These are phyloP conservation scores for Galerucella nymphaeae DNA, from an alignment of 2,888 invertebrate genomes.

Conservation along the genomic window DNA sequence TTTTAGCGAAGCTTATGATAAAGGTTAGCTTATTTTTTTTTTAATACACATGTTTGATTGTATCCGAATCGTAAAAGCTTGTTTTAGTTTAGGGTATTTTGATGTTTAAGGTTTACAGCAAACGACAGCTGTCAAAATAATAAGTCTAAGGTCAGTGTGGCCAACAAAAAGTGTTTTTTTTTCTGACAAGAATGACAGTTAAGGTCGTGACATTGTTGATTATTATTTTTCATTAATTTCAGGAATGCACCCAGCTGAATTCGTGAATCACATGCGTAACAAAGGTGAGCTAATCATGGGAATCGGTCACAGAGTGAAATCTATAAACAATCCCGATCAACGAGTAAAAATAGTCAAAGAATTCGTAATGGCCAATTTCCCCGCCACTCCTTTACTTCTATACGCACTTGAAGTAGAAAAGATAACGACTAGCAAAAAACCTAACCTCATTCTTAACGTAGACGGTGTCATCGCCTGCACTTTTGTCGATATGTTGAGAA, in stretches of 20 bases:
- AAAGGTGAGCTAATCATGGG: conserved; percentile 99
- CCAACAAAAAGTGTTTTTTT: too few relatives aligned
- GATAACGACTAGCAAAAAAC: conserved; percentile 99
- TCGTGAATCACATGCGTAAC: conserved; percentile 97
- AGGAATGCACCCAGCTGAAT: conserved; percentile 94
- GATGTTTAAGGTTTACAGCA: too few relatives aligned
- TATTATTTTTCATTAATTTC: conserved; percentile 29
- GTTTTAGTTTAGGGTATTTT: too few relatives aligned
- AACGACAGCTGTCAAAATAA: too few relatives aligned
- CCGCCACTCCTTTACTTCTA: conserved; percentile 90
- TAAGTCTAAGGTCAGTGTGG: too few relatives aligned
- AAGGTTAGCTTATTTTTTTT: conserved; percentile 66
- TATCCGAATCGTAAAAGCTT: too few relatives aligned
- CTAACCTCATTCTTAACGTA: conserved; percentile 99
- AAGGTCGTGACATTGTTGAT: too few relatives aligned
- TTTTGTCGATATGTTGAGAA: conserved; percentile 95
- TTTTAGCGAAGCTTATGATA: conserved; percentile 96
- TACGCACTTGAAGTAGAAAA: conserved; percentile 99
- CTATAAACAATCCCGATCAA: conserved; percentile 98
- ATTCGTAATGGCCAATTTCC: conserved; percentile 93
- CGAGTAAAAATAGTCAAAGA: conserved; percentile 97
- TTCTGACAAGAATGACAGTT: too few relatives aligned
- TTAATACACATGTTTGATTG: too few relatives aligned
- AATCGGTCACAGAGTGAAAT: conserved; percentile 92
- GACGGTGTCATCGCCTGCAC: conserved; percentile 98